Base-by-base conservation (phyloP, 2,888 invertebrate species). In the Synanthedon myopaeformis region DNA sequence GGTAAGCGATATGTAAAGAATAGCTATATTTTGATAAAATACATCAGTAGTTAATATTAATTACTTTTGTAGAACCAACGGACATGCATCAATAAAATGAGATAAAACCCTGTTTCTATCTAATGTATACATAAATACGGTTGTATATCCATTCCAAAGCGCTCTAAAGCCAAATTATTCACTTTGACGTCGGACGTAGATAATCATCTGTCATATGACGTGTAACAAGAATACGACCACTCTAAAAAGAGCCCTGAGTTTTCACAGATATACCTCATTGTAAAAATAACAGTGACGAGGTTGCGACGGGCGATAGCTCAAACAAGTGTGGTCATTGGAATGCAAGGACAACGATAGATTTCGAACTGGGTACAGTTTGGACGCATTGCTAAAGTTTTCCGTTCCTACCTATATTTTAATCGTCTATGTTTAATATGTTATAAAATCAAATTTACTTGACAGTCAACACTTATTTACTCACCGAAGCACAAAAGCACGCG, bases 121-220 rank as follows among this genome's bases (percentile, higher is more conserved):
- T 49, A 49, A 8, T 14, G 17, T 23, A 45, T 12, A 49, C 12
- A 14, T 49, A 49, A 49, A 49, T 23, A 49, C 17, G 23, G 49
- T 6, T 14, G 45, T 45, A 45, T 45, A n/a, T 49, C 8, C 49
- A 49, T 17, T 6, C 17, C 49, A 23, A 12, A 23, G 65, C 69
- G 70, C 74, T 75, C 77, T 77, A 79, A 81, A 82, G 73, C 76
- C 78, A 83, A 85, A 86, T 86, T 85, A 86, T 86, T 86, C 86
- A 86, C 80, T 84, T 83, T 84, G 86, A 86, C 85, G 76, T 77
- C 66, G 70, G 65, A 72, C 76, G 76, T 84, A 85, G 84, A 86
- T 86, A 84, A 86, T 85, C 83, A 85, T 85, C 83, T 84, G 82
- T 85, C 85, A 86, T 81, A 78, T 74, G 76, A 79, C 70, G 74